phyloP scores from a whole-genome alignment of 2,888 invertebrate genomes.

The Myopa testacea region DNA sequence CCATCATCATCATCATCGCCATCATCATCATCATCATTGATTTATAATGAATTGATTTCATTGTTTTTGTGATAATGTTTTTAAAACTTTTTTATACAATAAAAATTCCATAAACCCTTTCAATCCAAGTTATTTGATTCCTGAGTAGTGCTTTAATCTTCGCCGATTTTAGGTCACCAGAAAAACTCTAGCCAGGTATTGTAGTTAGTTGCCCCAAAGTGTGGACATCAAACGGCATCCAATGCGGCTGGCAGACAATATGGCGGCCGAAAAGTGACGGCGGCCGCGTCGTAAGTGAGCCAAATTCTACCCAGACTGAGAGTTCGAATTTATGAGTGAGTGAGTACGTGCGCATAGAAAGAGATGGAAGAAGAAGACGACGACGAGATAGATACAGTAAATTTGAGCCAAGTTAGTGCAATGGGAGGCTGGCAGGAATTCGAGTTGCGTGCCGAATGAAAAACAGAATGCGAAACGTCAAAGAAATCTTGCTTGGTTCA shows the following conservation, averaged over 20 bases:
- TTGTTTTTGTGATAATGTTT: not conserved
- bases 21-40: not conserved
- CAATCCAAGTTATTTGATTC: not conserved
- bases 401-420: not conserved
- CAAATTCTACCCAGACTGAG: not conserved
- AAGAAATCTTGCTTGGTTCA: not conserved
- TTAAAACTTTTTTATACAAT: not conserved
- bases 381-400: not conserved
- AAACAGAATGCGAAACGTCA: not conserved
- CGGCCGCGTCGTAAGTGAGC: not conserved
- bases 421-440: not conserved
- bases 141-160: slow-evolving; percentile 21
- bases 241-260: slow-evolving; percentile 7
- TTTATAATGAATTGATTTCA: not conserved
- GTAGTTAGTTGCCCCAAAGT: too few relatives aligned
- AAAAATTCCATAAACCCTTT: not conserved
- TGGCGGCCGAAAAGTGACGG: slow-evolving; percentile 17
- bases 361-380: not conserved
- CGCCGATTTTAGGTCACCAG: slow-evolving; percentile 34
- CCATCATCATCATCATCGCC: not conserved
- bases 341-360: not conserved
- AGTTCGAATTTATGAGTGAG: too few relatives aligned
- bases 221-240: not conserved
- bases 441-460: slow-evolving; percentile 27
- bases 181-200: not conserved